phyloP scores from a whole-genome alignment of 2,113 vertebrate genomes.

The Ramphastos sulfuratus region DNA sequence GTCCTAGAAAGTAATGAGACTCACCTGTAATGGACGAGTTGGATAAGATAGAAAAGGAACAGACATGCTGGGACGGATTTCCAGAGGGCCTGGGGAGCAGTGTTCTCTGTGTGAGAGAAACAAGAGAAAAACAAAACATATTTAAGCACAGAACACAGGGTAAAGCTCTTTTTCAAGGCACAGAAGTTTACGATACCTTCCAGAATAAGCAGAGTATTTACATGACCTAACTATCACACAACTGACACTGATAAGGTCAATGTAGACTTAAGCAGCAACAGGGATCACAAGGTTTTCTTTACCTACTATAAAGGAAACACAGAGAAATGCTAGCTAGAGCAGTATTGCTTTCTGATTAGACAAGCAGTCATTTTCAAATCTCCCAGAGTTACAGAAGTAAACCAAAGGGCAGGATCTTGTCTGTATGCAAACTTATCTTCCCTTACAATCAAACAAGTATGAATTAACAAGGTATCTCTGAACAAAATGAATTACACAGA shows the following conservation, averaged over 20 bases:
- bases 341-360: background rate
- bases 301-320: background rate
- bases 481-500: background rate
- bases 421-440: background rate
- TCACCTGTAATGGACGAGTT: slow-evolving; percentile 94
- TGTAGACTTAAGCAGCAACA: background rate
- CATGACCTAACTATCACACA: background rate
- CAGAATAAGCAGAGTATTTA: background rate
- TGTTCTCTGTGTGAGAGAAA: slow-evolving; percentile 80
- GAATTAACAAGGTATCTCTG: background rate
- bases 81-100: slow-evolving; percentile 93
- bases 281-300: background rate
- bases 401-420: background rate
- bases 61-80: slow-evolving; percentile 91
- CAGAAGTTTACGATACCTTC: background rate
- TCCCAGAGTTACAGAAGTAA: background rate
- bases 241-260: background rate
- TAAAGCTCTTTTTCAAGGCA: background rate
- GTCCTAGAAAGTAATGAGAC: background rate
- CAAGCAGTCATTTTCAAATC: background rate
- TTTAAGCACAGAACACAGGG: background rate
- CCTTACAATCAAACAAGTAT: background rate
- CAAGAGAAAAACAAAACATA: background rate
- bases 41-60: slow-evolving; percentile 95
- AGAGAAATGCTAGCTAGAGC: background rate